Base-by-base conservation (phyloP, 2,113 vertebrate genomes). In the Cephalopholis sonnerati region DNA sequence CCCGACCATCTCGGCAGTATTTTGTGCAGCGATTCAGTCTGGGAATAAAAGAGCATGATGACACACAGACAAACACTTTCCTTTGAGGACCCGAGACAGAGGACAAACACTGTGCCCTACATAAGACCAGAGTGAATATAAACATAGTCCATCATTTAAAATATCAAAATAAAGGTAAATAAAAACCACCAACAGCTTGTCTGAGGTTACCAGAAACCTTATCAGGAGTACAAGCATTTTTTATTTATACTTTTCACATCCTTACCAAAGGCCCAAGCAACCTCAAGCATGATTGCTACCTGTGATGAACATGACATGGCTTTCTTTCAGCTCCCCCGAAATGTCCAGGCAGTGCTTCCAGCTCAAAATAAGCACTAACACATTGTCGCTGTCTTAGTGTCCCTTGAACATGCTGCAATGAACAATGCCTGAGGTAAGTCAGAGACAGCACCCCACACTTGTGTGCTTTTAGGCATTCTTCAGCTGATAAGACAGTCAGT, bases 1-100 rank as follows among this genome's bases (percentile, higher is more conserved):
- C 91, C 91, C 85, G 79, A 90, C 90, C 87, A 89, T 81, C 82
- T 89, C 82, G 90, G 93, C 90, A 93, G 90, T 93, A 83, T 92
- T 36, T 36, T 93, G 84, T 90, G 93, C 93, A 92, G 92, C 82
- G 50, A 90, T 82, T 87, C 71, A 89, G 82, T 90, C 87, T 90
- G 83, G 83, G 88, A 92, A 86, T 90, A 89, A 85, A 92, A 91
- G 87, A 92, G 82, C 81, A 84, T 71, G 82, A 85, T 25, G 46
- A 90, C 82, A 90, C 82, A 90, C 86, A 90, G 76, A 90, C 80
- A 78, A 85, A 88, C 81, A 70, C 66, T 86, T 87, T 92, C 79
- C 86, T 84, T 88, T 93, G 86, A 86, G 74, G 74, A 91, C 73
- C 73, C 81, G 84, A 78, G 48, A 85, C 70, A 61, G 64, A 78